phyloP scores from a whole-genome alignment of 2,888 invertebrate species.

The Erynnis tages region DNA sequence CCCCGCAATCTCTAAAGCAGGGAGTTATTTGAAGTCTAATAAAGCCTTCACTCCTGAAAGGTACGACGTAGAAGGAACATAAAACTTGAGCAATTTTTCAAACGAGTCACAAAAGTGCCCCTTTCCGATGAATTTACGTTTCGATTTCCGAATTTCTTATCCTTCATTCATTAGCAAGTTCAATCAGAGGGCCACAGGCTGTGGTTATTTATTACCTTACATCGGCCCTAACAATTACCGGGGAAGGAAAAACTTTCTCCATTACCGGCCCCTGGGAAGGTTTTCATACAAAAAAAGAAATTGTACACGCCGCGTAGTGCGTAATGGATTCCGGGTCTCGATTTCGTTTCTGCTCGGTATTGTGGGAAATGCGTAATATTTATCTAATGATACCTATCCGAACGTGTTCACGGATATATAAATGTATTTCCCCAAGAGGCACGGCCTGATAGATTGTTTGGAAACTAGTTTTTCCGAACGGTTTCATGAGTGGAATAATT shows the following conservation, averaged over 20 bases:
- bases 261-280: conserved; percentile 69
- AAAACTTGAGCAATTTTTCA: conserved; percentile 72
- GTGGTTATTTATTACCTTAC: conserved; percentile 78
- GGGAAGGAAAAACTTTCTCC: conserved; percentile 75
- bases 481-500: background rate
- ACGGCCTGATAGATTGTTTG: conserved; percentile 5
- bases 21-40: conserved; percentile 7
- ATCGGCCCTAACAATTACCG: conserved; percentile 77
- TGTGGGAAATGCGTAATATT: conserved; percentile 43
- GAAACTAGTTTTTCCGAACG: background rate
- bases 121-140: conserved; percentile 49
- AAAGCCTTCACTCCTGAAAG: conserved; percentile 14
- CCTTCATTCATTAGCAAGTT: conserved; percentile 80
- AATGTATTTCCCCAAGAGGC: conserved; percentile 21
- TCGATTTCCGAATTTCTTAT: conserved; percentile 76
- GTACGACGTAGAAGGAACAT: conserved; percentile 12
- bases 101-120: conserved; percentile 40
- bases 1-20: conserved; percentile 4
- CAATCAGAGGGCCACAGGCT: conserved; percentile 74
- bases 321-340: conserved; percentile 69
- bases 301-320: conserved; percentile 63
- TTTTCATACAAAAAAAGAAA: conserved; percentile 74
- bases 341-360: conserved; percentile 58
- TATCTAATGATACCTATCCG: conserved; percentile 37
- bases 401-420: conserved; percentile 18